A percentile compares a stretch with the other conserved stretches of the same genome.
Evolutionary conservation across 2,888 invertebrate species (phyloP).

Genomic region (Dysmachus trigonus): DNA sequence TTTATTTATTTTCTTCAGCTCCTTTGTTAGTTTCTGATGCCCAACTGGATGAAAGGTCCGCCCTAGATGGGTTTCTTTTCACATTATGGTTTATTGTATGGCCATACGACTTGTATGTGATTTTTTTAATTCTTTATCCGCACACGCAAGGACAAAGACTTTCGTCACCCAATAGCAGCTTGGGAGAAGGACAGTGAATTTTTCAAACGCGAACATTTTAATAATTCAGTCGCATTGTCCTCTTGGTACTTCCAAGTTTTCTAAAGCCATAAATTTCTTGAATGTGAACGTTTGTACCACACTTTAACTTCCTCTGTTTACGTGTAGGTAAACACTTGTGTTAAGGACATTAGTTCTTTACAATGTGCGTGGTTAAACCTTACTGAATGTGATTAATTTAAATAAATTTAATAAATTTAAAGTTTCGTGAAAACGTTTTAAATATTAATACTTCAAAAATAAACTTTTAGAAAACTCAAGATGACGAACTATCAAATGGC

Average conservation of each 20-base stretch:
- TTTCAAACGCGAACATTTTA: not conserved
- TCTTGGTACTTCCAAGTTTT: not conserved
- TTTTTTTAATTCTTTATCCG: not conserved
- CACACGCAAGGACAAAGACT: not conserved
- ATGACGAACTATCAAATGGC: too few species aligned
- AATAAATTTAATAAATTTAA: too few species aligned
- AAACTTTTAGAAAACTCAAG: too few species aligned
- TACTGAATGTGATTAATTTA: too few species aligned
- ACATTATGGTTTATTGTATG: conserved; percentile 26
- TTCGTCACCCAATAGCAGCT: not conserved
- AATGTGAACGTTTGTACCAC: not conserved
- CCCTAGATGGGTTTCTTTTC: conserved; percentile 32
- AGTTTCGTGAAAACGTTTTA: too few species aligned
- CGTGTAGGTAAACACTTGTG: not conserved
- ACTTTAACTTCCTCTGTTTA: not conserved
- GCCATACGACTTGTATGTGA: not conserved
- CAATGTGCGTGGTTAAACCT: not conserved
- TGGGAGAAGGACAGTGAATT: not conserved
- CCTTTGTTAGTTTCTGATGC: conserved; percentile 42
- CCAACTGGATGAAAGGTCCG: conserved; percentile 41
- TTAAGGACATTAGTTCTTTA: not conserved
- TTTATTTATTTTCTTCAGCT: conserved; percentile 5
- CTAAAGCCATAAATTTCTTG: not conserved
- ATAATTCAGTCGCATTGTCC: not conserved
- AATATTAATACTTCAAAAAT: too few species aligned